Evolutionary conservation across 2,888 invertebrate species (phyloP), one percentile per base, ranked within the genome.

Genomic region (Strigamia maritima): DNA sequence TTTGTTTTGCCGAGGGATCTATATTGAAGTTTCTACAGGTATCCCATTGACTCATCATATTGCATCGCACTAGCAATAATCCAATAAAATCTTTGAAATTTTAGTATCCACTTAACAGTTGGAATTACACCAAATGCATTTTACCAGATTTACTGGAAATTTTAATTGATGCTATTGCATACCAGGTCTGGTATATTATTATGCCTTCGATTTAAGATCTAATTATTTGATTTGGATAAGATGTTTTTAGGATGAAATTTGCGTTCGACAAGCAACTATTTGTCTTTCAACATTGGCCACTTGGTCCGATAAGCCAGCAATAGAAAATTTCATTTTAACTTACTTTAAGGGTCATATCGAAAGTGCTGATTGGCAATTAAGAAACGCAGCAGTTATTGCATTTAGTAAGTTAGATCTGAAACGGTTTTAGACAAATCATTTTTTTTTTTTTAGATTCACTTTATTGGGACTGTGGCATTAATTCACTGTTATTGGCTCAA

Each of bases 1-100:
- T 70, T 70, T 28, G 26, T 12, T 28, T 26, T 26, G 70, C 70
- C 4, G 70, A 70, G 28, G 70, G 70, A 70, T 70, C 70, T 70
- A 10, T 26, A 12, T 12, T 70, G 14, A 70, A 70, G 12, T 70
- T 70, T 28, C 3, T 70, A 70, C 2, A 28, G 28, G 70, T 70
- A 24, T 26, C 2, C 26, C 26, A 19, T 16, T 14, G 49, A 2
- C n/a, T 49, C n/a, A n/a, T 44, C n/a, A 19, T 16, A n/a, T 14
- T 44, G 44, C 44, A 38, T 38, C 10, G 10, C 10, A 10, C 6
- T 38, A 38, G 7, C 44, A 14, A 44, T 16, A 14, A 14, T 14
- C 8, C 8, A 44, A 2, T 14, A 44, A 44, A 7, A 14, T 44
- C 0, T 54, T 1, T 8, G 16, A 12, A 44, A 12, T 54, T 54